Percentiles rank a stretch among this genome's conserved stretches.
phyloP scores from a whole-genome alignment of 2,797 vertebrate genomes.

The Neosalanx taihuensis region DNA sequence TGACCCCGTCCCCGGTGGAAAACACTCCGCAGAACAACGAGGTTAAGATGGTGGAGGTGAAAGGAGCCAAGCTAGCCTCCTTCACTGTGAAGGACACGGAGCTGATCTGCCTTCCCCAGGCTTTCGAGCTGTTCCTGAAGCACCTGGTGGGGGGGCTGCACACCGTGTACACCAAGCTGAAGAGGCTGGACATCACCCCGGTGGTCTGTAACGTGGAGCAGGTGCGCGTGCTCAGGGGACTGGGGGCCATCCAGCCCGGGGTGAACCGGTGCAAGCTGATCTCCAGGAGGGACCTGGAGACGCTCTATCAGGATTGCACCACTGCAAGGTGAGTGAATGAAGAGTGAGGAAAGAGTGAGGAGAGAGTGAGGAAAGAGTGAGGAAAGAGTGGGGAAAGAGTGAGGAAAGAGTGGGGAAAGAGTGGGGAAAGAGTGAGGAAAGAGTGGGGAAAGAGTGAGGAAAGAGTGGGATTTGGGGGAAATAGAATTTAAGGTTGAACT shows the following conservation, averaged over 20 bases:
- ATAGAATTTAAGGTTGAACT: constrained; percentile 12
- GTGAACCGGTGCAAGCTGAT: constrained; percentile 91
- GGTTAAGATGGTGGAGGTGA: constrained; percentile 96
- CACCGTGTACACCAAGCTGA: constrained; percentile 89
- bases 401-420: no score
- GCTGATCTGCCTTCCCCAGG: constrained; percentile 87
- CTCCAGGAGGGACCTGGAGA: constrained; percentile 86
- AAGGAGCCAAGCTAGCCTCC: constrained; percentile 83
- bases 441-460: no score
- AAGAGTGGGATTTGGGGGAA: no score
- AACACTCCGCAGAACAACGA: constrained; percentile 98
- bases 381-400: no score
- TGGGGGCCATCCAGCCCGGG: constrained; percentile 87
- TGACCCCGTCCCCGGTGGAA: constrained; percentile 95
- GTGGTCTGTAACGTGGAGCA: constrained; percentile 89
- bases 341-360: not conserved
- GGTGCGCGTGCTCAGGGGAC: constrained; percentile 83
- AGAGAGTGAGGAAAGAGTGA: no score
- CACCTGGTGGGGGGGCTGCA: constrained; percentile 87
- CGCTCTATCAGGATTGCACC: constrained; percentile 87
- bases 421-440: no score
- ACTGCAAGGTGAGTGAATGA: constrained; percentile 77
- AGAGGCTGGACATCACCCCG: constrained; percentile 85
- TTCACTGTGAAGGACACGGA: constrained; percentile 84
- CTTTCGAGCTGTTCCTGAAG: constrained; percentile 88